Base-by-base conservation (phyloP, 2,888 invertebrate genomes). In the Smittia aterrima region DNA sequence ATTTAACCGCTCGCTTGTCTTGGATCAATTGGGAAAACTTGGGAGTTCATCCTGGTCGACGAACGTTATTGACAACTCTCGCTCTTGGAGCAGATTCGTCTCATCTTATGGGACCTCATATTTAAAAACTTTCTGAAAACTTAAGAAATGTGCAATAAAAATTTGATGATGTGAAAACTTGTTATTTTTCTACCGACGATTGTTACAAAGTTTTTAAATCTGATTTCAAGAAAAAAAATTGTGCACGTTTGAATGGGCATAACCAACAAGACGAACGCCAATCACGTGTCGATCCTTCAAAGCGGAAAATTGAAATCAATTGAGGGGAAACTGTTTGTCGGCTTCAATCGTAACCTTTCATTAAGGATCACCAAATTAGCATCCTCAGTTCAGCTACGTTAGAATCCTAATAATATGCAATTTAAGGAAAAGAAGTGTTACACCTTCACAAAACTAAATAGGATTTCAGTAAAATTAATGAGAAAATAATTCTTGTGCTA, bases 11-110 rank as follows among this genome's bases (percentile, higher is more conserved):
- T 0, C 87, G 98, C 74, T 85, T 99, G 27, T 96, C 96, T 0
- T 99, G 98, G 98, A 98, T 99, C 78, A 97, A 98, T 80, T 99
- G 98, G 98, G 96, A 97, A 82, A 96, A 96, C 81, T 86, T 99
- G 1, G 98, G 98, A 0, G 95, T 98, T 1, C 94, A 92, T 80
- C 95, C 95, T 1, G 93, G 92, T 75, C 85, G 95, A 68, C 86
- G 95, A 78, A 93, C 93, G 76, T 87, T 93, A 4, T 85, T 95
- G 1, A 93, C 93, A 0, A 91, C 93, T 18, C 13, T 27, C 1
- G 27, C 53, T 25, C 18, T 53, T 27, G 70, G 70, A 25, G 54
- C 54, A 13, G 70, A 70, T 13, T 13, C 53, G 1, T 54, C 54
- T 9, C 32, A 25, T n/a, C 25, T 70, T 9, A 70, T 70, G 25